phyloP scores from a whole-genome alignment of 2,797 vertebrate genomes.

The Carcharodon carcharias region DNA sequence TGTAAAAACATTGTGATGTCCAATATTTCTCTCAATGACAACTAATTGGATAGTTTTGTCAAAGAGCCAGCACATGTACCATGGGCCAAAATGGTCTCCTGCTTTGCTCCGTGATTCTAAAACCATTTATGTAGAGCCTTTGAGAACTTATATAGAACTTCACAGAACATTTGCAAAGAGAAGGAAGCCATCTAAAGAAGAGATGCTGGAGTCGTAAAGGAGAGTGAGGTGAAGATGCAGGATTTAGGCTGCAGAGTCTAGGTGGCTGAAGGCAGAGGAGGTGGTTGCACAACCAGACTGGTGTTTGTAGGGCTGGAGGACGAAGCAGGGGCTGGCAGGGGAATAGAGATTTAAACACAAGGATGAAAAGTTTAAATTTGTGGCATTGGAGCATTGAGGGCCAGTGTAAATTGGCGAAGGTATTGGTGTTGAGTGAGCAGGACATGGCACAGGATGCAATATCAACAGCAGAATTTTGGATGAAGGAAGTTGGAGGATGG shows the following conservation, averaged over 20 bases:
- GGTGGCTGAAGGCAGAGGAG: neutral
- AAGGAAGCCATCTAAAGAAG: neutral
- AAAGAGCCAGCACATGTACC: neutral
- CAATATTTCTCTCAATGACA: neutral
- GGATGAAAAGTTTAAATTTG: neutral
- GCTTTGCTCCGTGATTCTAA: neutral
- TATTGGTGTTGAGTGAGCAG: neutral
- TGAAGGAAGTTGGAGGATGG: neutral
- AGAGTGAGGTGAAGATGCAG: neutral
- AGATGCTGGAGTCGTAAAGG: neutral
- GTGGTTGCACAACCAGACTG: neutral
- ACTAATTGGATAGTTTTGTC: neutral
- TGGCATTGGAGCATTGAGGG: neutral
- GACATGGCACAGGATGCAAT: neutral
- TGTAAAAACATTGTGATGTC: neutral
- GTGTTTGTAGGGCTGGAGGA: neutral
- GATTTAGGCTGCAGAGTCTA: neutral
- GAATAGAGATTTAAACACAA: neutral
- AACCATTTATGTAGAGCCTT: neutral
- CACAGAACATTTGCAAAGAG: neutral
- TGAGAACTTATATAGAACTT: neutral
- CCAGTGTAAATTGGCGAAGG: neutral
- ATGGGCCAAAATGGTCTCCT: neutral
- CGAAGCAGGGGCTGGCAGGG: neutral
- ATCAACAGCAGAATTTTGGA: neutral